Evolutionary conservation across 2,113 vertebrate genomes (phyloP).

Genomic region (Pavo muticus): DNA sequence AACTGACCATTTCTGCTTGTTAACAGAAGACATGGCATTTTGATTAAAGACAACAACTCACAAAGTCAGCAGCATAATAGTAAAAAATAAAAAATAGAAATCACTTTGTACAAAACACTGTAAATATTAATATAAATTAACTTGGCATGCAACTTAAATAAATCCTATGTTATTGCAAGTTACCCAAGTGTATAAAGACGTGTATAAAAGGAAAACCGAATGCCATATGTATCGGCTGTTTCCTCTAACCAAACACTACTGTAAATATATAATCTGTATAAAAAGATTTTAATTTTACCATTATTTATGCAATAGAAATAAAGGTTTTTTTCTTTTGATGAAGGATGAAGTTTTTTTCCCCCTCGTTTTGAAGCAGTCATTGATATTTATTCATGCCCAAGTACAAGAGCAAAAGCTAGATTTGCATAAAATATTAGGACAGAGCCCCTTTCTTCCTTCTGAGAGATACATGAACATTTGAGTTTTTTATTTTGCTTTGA

Average conservation of each 20-base stretch:
- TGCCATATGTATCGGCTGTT: slow-evolving; percentile 84
- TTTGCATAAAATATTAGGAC: slow-evolving; percentile 29
- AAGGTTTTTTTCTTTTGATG: slow-evolving; percentile 82
- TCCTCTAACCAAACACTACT: slow-evolving; percentile 85
- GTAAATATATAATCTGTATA: slow-evolving; percentile 97
- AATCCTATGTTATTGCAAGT: slow-evolving; percentile 81
- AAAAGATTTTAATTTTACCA: slow-evolving; percentile 87
- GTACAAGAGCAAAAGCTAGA: background rate
- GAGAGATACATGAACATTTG: background rate
- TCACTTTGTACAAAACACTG: slow-evolving; percentile 80
- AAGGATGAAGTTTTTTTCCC: slow-evolving; percentile 30
- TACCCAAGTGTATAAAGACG: slow-evolving; percentile 83
- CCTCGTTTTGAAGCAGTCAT: background rate
- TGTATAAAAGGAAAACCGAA: slow-evolving; percentile 82
- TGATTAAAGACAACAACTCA: slow-evolving; percentile 31
- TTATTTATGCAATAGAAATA: slow-evolving; percentile 96
- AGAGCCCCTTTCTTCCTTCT: slow-evolving; percentile 4
- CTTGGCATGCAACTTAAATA: slow-evolving; percentile 86
- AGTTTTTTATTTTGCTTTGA: background rate
- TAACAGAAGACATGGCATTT: slow-evolving; percentile 18
- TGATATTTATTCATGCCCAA: background rate
- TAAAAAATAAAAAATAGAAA: slow-evolving; percentile 25
- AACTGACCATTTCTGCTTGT: slow-evolving; percentile 27
- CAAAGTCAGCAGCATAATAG: slow-evolving; percentile 77
- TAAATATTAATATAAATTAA: slow-evolving; percentile 87